Conservation (phyloP, 2,113 vertebrate genomes). For the Notothenia coriiceps region DNA sequence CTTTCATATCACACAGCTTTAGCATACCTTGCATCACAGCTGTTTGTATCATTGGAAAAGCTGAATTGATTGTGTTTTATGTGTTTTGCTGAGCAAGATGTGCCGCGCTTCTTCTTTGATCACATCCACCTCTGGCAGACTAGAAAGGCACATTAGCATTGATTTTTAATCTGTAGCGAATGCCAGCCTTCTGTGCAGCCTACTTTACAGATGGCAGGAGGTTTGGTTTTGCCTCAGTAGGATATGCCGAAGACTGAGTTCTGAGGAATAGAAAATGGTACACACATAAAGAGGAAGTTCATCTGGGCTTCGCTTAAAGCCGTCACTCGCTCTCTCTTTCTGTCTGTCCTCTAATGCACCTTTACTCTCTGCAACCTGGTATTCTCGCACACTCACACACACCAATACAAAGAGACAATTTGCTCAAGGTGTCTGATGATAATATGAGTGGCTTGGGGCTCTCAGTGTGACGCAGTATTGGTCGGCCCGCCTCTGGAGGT, state of each 20-base stretch:
- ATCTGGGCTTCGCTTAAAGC: conserved; percentile 41
- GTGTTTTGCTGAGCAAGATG: conserved; percentile 41
- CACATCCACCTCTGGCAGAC: conserved; percentile 42
- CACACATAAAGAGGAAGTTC: conserved; percentile 43
- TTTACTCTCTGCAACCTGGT: conserved; percentile 35
- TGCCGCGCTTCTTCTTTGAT: conserved; percentile 49
- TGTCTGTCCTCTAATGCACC: conserved; percentile 60
- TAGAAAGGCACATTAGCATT: conserved; percentile 63
- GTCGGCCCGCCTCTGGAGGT: conserved; percentile 67
- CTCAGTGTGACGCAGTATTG: conserved; percentile 57
- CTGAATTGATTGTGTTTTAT: conserved; percentile 57
- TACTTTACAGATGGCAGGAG: conserved; percentile 60
- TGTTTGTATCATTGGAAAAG: conserved; percentile 41
- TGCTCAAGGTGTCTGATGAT: conserved; percentile 74
- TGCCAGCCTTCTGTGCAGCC: conserved; percentile 60
- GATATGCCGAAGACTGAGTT: conserved; percentile 42
- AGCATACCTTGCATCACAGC: conserved; percentile 38
- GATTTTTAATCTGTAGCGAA: conserved; percentile 63
- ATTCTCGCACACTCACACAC: conserved; percentile 18
- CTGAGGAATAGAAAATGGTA: conserved; percentile 39
- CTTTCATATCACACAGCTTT: conserved; percentile 19
- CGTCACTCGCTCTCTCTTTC: conserved; percentile 38
- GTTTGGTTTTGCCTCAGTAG: conserved; percentile 47
- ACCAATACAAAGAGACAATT: conserved; percentile 56
- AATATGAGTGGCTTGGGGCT: conserved; percentile 62